Evolutionary conservation across 2,113 vertebrate species (phyloP).

Genomic region (Agapornis roseicollis): DNA sequence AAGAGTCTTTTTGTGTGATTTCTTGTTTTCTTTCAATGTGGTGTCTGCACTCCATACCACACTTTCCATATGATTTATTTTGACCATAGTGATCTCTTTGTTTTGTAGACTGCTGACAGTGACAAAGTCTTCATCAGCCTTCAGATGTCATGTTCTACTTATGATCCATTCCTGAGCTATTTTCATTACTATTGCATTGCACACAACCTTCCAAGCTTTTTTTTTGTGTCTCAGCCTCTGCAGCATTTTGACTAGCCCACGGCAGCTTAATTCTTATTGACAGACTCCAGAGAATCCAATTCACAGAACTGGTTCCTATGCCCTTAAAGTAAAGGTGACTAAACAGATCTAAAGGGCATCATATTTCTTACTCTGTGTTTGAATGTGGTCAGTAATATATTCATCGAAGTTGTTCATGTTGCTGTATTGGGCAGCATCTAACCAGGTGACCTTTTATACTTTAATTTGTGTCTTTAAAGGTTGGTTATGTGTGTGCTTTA

Average conservation of each 20-base stretch:
- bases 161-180: background rate
- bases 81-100: background rate
- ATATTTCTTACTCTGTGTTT: background rate
- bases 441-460: background rate
- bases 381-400: background rate
- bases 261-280: constrained; percentile 19
- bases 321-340: constrained; percentile 58
- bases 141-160: background rate
- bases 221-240: background rate
- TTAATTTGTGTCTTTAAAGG: constrained; percentile 5
- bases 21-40: background rate
- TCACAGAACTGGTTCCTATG: background rate
- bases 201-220: background rate
- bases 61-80: background rate
- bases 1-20: background rate
- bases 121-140: background rate
- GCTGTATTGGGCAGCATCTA: background rate
- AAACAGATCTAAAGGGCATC: constrained; percentile 51
- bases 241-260: background rate
- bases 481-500: background rate
- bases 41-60: background rate
- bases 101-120: background rate
- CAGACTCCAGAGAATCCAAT: constrained; percentile 45
- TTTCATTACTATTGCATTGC: background rate
- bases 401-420: background rate